These are phyloP conservation scores for Diadromus collaris DNA, from an alignment of 2,888 invertebrate species.

Conservation along the genomic window DNA sequence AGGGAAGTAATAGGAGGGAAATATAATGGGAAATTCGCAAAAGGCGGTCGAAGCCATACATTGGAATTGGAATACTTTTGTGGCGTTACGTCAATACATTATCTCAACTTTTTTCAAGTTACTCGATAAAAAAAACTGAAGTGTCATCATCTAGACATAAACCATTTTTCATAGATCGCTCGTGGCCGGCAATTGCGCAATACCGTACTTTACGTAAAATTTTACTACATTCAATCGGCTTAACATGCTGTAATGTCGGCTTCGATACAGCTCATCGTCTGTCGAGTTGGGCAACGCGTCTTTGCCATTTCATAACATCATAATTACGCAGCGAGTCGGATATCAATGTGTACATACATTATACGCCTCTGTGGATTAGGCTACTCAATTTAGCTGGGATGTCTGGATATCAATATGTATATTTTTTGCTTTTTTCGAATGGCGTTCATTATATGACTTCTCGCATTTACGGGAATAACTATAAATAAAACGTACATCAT, in stretches of 20 bases:
- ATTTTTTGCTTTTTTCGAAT: not conserved
- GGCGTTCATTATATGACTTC: not conserved
- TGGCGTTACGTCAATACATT: slow-evolving; percentile 12
- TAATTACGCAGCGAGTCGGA: slow-evolving; percentile 8
- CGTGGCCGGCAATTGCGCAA: slow-evolving; percentile 26
- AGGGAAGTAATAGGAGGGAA: too few species aligned
- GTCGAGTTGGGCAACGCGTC: slow-evolving; percentile 3
- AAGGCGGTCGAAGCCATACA: too few species aligned
- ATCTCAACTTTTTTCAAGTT: slow-evolving; percentile 19
- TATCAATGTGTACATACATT: slow-evolving; percentile 16
- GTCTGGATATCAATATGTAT: not conserved
- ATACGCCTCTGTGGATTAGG: not conserved
- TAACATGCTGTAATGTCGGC: not conserved
- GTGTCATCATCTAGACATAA: slow-evolving; percentile 18
- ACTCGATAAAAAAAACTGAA: not conserved
- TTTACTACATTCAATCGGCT: slow-evolving; percentile 19
- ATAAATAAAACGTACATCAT: not conserved
- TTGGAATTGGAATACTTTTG: too few species aligned
- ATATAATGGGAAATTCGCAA: too few species aligned
- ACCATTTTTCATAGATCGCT: slow-evolving; percentile 38
- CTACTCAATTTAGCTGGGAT: not conserved
- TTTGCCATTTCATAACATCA: slow-evolving; percentile 6
- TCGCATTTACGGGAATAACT: not conserved
- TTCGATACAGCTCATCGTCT: not conserved
- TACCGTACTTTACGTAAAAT: slow-evolving; percentile 5